A percentile compares a stretch with the other conserved stretches of the same genome.
phyloP scores from a whole-genome alignment of 1,140 invertebrate genomes.

The Drosophila bocki region DNA sequence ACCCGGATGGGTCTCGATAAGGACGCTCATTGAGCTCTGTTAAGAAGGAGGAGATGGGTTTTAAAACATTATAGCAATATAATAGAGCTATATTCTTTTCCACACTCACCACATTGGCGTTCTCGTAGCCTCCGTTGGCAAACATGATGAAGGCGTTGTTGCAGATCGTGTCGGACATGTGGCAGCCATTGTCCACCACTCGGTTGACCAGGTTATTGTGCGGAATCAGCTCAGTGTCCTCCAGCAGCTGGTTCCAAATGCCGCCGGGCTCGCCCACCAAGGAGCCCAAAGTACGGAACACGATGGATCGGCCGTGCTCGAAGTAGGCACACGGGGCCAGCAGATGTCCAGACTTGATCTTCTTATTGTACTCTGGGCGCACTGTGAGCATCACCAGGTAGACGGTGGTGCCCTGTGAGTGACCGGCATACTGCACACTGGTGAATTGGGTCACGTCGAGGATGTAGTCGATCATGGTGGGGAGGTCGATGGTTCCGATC shows the following conservation, averaged over 20 bases:
- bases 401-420: conserved; percentile 87
- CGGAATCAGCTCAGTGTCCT: conserved; percentile 65
- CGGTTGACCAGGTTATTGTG: conserved; percentile 68
- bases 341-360: conserved; percentile 86
- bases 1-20: conserved; percentile 85
- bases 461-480: conserved; percentile 89
- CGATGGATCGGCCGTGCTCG: conserved; percentile 59
- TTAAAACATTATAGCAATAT: background rate
- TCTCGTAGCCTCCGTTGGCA: conserved; percentile 70
- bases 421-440: conserved; percentile 84
- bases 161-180: conserved; percentile 41
- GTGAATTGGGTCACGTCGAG: conserved; percentile 85
- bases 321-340: conserved; percentile 87
- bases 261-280: conserved; percentile 72
- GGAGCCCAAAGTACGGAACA: conserved; percentile 59
- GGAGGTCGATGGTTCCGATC: conserved; percentile 89
- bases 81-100: background rate
- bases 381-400: conserved; percentile 86
- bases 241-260: conserved; percentile 62
- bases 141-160: conserved; percentile 67
- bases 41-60: background rate
- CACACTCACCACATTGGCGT: conserved; percentile 59
- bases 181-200: conserved; percentile 56
- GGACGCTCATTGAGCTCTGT: conserved; percentile 83
- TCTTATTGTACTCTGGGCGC: conserved; percentile 86